Evolutionary conservation across 2,113 vertebrate species (phyloP).

Genomic region (Octodon degus): DNA sequence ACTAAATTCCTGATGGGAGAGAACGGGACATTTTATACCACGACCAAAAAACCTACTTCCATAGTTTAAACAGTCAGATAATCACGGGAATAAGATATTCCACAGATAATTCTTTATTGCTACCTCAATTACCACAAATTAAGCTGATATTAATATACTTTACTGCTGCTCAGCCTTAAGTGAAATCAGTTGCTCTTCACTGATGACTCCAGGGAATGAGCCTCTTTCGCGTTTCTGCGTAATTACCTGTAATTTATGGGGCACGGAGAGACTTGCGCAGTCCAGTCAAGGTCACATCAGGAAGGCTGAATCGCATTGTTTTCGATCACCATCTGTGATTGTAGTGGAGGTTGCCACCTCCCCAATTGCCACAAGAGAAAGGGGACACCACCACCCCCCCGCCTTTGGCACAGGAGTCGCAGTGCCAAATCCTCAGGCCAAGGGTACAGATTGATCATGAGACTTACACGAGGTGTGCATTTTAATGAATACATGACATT

Average conservation of each 20-base stretch:
- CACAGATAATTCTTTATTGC: conserved; percentile 80
- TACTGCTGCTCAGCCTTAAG: conserved; percentile 64
- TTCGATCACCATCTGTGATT: conserved; percentile 59
- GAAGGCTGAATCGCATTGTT: background rate
- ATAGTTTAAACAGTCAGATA: conserved; percentile 72
- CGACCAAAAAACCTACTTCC: conserved; percentile 63
- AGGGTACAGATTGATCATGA: background rate
- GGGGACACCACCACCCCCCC: too few species aligned
- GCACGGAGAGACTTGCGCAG: conserved; percentile 24
- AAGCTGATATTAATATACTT: conserved; percentile 76
- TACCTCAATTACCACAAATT: conserved; percentile 81
- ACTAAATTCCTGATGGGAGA: conserved; percentile 60
- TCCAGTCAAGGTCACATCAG: conserved; percentile 37
- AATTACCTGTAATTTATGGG: conserved; percentile 72
- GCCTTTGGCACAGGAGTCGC: background rate
- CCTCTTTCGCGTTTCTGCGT: conserved; percentile 35
- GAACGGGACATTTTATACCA: conserved; percentile 72
- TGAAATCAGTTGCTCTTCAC: conserved; percentile 65
- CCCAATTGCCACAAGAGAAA: background rate
- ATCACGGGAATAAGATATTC: conserved; percentile 79
- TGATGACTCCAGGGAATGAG: conserved; percentile 66
- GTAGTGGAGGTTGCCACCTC: background rate
- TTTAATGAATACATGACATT: conserved; percentile 30
- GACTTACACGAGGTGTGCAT: background rate
- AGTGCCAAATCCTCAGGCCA: conserved; percentile 7